Percentiles rank a stretch among this genome's conserved stretches.
phyloP scores from a whole-genome alignment of 2,113 vertebrate genomes.

The human (Homo sapiens) region DNA sequence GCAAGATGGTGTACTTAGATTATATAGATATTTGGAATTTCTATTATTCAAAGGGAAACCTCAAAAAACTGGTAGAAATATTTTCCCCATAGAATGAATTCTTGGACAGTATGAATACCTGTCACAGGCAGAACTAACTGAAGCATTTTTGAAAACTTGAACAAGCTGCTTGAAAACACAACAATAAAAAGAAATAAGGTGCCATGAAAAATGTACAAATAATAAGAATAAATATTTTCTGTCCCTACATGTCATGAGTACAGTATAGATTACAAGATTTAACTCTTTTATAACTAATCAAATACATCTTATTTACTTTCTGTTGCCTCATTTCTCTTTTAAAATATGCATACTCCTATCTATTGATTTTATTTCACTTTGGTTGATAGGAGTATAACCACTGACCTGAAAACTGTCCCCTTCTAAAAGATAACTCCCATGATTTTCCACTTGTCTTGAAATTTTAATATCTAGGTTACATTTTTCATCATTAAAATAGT shows the following conservation, averaged over 20 bases:
- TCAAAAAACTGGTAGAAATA: neutral
- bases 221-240: neutral
- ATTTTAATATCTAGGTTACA: neutral
- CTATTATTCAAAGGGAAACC: neutral
- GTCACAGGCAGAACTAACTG: neutral
- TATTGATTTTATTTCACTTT: slow-evolving; percentile 27
- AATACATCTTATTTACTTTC: slow-evolving; percentile 14
- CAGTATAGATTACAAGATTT: neutral
- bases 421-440: neutral
- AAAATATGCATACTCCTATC: neutral
- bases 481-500: neutral
- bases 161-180: neutral
- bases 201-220: neutral
- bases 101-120: neutral
- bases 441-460: neutral
- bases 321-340: neutral
- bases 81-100: neutral
- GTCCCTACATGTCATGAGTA: neutral
- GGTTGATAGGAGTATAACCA: neutral
- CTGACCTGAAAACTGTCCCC: neutral
- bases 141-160: slow-evolving; percentile 17
- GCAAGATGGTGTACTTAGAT: neutral
- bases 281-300: neutral
- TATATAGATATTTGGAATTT: neutral
- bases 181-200: neutral